Base-by-base conservation (phyloP, 1,140 invertebrate species). In the Mylabris phalerata region DNA sequence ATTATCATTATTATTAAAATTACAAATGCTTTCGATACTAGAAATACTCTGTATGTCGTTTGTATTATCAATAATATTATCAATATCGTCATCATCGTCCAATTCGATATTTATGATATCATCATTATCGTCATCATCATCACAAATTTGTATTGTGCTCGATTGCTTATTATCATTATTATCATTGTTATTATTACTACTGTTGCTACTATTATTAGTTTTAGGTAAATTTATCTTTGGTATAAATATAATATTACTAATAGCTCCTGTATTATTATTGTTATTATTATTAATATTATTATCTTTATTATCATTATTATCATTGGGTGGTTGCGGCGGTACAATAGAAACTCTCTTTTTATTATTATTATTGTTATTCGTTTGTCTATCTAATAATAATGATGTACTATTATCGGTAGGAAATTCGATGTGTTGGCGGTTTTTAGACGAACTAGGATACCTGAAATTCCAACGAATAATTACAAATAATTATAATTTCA, bases 11-110 rank as follows among this genome's bases (percentile, higher is more conserved):
- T 42, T 42, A n/a, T 10, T 42, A n/a, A 3, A 3, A 42, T 42
- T 42, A 42, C 1, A 42, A 7, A 3, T 3, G 61, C 72, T 72
- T 9, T 73, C 71, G 61, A 64, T 67, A 64, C 73, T 75, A 13
- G 75, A 75, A 44, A 75, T 67, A 64, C 73, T 75, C 55, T 73
- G 67, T 47, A 74, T 64, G 50, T 76, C 75, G 63, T 73, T 74
- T 47, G 56, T 65, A 3, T 70, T 57, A 57, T 76, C 74, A 60
- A 76, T 65, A 51, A 75, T 73, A 19, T 71, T 69, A 63, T 64
- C 50, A 63, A 11, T 63, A 7, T 45, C 63, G 43, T 71, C 69
- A 6, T 65, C 68, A 38, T 71, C 68, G 52, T 74, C 67, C 55
- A 76, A 60, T 60, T 76, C 75, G 48, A 76, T 73, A 13, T 75